These are phyloP conservation scores for Carassius auratus DNA, from an alignment of 2,113 vertebrate species.

Conservation along the genomic window DNA sequence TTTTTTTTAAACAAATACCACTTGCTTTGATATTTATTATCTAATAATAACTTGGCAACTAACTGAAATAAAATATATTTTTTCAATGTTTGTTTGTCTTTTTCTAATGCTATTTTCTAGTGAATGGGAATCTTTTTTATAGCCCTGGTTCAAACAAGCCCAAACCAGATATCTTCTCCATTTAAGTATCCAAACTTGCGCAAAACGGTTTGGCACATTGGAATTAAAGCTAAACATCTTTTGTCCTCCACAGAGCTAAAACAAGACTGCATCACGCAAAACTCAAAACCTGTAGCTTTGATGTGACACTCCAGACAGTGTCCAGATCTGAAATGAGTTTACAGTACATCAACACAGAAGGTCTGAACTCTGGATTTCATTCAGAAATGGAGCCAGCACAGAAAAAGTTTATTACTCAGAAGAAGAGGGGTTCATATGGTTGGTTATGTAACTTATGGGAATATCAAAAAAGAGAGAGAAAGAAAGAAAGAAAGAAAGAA, in stretches of 20 bases:
- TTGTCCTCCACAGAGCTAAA: constrained; percentile 19
- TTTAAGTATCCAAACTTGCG: background rate
- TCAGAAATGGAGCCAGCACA: constrained; percentile 2
- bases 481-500: background rate
- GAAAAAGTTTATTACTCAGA: background rate
- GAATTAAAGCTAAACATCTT: constrained; percentile 14
- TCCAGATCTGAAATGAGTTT: constrained; percentile 39
- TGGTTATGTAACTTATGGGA: constrained; percentile 21
- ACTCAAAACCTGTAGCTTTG: constrained; percentile 31
- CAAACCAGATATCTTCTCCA: background rate
- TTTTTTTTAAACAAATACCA: background rate
- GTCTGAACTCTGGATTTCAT: background rate
- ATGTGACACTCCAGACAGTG: constrained; percentile 31
- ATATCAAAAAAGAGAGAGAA: background rate
- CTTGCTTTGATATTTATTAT: background rate
- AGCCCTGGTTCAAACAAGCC: background rate
- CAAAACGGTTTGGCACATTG: background rate
- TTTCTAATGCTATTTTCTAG: too few species aligned
- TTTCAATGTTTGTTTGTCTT: too few species aligned
- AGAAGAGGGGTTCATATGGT: background rate
- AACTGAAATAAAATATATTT: too few species aligned
- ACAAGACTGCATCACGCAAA: constrained; percentile 3
- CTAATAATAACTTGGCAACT: background rate
- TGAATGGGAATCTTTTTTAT: too few species aligned
- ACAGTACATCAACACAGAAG: constrained; percentile 9